A percentile compares a stretch with the other conserved stretches of the same genome.
phyloP scores from a whole-genome alignment of 2,113 vertebrate genomes.

The Phodopus roborovskii region DNA sequence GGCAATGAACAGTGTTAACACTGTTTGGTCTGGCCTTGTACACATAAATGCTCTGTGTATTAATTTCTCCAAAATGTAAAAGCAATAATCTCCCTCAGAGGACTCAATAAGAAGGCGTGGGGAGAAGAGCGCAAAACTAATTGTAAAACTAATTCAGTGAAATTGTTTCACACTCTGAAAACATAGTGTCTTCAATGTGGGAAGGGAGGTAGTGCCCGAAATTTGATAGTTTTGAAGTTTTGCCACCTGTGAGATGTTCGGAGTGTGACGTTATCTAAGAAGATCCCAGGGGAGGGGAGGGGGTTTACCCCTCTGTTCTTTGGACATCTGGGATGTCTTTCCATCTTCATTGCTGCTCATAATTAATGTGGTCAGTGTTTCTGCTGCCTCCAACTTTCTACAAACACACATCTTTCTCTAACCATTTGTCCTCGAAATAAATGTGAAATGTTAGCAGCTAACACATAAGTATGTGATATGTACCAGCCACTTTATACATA shows the following conservation, averaged over 20 bases:
- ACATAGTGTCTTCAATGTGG: neutral
- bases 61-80: slow-evolving; percentile 21
- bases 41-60: neutral
- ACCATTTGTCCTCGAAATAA: neutral
- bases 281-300: neutral
- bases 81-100: neutral
- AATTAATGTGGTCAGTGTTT: neutral
- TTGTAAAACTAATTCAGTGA: neutral
- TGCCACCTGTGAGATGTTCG: neutral
- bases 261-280: neutral
- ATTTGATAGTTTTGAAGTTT: neutral
- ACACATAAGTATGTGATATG: neutral
- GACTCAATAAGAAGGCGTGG: neutral
- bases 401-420: neutral
- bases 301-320: neutral
- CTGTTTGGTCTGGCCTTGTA: neutral
- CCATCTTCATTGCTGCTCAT: neutral
- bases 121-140: neutral
- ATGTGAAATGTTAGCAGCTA: neutral
- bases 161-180: neutral
- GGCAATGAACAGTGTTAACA: no score
- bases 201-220: neutral
- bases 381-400: neutral
- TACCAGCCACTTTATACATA: neutral
- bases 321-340: neutral